A percentile compares a stretch with the other conserved stretches of the same genome.
Conservation (phyloP, 2,797 vertebrate species). For the Iguana delicatissima region DNA sequence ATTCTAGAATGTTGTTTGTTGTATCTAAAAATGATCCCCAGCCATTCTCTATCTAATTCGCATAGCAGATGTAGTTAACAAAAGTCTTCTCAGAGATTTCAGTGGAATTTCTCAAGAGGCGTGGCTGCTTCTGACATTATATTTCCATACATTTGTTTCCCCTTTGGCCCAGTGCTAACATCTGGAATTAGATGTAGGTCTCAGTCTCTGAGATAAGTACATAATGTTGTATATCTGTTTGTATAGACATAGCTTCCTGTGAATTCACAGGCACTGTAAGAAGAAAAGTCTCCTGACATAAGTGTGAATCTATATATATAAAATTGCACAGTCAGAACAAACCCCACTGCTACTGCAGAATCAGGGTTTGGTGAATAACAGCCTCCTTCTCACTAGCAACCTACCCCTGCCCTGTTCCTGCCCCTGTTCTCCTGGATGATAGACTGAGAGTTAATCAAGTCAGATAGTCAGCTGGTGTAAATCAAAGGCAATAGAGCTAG, state of each 20-base stretch:
- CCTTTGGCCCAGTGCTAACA: neutral
- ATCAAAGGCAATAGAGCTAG: constrained; percentile 33
- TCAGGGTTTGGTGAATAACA: neutral
- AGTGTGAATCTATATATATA: neutral
- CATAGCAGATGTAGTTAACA: neutral
- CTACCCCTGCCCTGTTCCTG: neutral
- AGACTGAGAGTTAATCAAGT: constrained; percentile 22
- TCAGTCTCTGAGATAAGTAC: neutral
- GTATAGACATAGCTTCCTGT: neutral
- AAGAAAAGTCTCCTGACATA: neutral
- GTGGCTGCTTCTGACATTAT: neutral
- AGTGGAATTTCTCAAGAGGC: neutral
- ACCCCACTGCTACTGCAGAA: neutral
- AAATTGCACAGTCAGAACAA: constrained; percentile 10
- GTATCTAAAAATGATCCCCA: neutral
- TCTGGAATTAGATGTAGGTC: constrained; percentile 2
- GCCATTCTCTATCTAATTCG: neutral
- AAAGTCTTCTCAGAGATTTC: neutral
- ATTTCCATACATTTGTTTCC: constrained; percentile 22
- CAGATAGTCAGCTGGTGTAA: constrained; percentile 30
- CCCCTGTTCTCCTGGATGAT: constrained; percentile 10
- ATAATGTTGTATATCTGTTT: neutral
- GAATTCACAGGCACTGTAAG: neutral
- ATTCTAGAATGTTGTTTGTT: neutral
- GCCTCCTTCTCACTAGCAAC: constrained; percentile 3